phyloP scores from a whole-genome alignment of 2,888 invertebrate genomes.

The Cheilosia urbana region DNA sequence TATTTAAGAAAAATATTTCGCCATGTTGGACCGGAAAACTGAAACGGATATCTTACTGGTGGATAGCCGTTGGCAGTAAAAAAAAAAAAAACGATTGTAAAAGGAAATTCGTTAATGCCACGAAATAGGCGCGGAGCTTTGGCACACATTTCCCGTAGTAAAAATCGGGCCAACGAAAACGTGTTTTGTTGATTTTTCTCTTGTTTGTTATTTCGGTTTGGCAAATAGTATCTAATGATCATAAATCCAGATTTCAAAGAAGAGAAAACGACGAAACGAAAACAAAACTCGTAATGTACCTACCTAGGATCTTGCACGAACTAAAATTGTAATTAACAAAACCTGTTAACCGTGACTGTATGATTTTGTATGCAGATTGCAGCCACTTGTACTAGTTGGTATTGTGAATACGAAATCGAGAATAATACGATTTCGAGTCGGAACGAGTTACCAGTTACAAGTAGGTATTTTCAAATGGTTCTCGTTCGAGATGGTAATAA shows the following conservation, averaged over 20 bases:
- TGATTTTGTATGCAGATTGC: not conserved
- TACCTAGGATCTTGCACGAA: not conserved
- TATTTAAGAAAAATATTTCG: slow-evolving; percentile 34
- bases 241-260: slow-evolving; percentile 12
- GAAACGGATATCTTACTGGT: slow-evolving; percentile 55
- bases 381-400: not conserved
- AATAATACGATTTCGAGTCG: not conserved
- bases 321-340: slow-evolving; percentile 6
- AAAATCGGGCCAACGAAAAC: slow-evolving; percentile 55
- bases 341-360: slow-evolving; percentile 2
- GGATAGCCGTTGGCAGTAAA: not conserved
- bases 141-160: slow-evolving; percentile 47
- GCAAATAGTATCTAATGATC: not conserved
- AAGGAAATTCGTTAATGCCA: slow-evolving; percentile 28
- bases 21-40: slow-evolving; percentile 63
- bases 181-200: slow-evolving; percentile 35
- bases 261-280: not conserved
- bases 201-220: slow-evolving; percentile 18
- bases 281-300: slow-evolving; percentile 2
- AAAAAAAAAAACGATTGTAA: slow-evolving; percentile 3
- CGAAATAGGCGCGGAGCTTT: slow-evolving; percentile 54
- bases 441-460: not conserved
- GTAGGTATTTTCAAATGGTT: not conserved
- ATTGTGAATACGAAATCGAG: not conserved
- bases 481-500: not conserved